A percentile compares a stretch with the other conserved stretches of the same genome.
phyloP scores from a whole-genome alignment of 2,113 vertebrate genomes.

The Macquaria ambigua region DNA sequence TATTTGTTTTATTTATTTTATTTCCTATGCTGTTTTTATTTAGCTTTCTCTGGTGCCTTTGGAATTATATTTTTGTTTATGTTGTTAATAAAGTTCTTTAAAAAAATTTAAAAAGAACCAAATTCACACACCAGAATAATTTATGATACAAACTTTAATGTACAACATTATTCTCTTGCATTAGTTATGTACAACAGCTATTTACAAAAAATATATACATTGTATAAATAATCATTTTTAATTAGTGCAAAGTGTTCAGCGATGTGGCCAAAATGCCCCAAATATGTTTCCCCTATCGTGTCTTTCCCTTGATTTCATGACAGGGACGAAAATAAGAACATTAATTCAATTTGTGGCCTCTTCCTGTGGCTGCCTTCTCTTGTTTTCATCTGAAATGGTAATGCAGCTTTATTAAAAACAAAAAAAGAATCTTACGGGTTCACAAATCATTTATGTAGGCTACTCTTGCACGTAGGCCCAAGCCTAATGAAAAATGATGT shows the following conservation, averaged over 20 bases:
- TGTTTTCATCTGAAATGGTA: background rate
- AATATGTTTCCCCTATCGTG: background rate
- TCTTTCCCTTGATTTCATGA: slow-evolving; percentile 3
- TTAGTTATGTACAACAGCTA: slow-evolving; percentile 39
- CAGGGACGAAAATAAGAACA: slow-evolving; percentile 6
- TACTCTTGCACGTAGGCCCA: background rate
- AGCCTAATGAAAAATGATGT: background rate
- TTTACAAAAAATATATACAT: slow-evolving; percentile 53
- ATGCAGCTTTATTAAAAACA: background rate
- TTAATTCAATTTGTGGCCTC: background rate
- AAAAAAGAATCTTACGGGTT: background rate
- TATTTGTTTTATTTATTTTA: background rate
- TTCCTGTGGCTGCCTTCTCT: background rate
- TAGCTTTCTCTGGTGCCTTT: background rate
- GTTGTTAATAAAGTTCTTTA: background rate
- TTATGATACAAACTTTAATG: slow-evolving; percentile 64
- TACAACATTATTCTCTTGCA: slow-evolving; percentile 51
- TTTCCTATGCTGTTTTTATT: background rate
- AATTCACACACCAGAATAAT: background rate
- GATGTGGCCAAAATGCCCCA: slow-evolving; percentile 32
- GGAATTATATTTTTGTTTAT: background rate
- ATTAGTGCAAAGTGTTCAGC: slow-evolving; percentile 58
- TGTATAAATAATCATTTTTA: slow-evolving; percentile 29
- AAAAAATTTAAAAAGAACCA: background rate
- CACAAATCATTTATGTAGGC: background rate